A percentile compares a stretch with the other conserved stretches of the same genome.
Evolutionary conservation across 1,140 invertebrate species (phyloP).

Genomic region (Agrilus planipennis): DNA sequence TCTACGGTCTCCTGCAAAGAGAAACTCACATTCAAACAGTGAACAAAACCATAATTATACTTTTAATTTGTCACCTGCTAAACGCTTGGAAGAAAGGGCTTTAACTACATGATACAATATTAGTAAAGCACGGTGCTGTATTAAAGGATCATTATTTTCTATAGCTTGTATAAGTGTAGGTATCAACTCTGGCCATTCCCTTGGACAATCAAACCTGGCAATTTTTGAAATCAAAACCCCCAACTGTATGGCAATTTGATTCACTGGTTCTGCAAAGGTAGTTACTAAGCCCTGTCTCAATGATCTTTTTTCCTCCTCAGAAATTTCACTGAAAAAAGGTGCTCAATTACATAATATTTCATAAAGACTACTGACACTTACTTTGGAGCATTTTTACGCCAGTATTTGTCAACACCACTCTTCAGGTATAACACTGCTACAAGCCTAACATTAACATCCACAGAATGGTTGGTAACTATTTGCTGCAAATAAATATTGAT

Average conservation of each 20-base stretch:
- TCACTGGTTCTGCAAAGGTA: conserved; percentile 71
- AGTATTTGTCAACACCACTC: conserved; percentile 90
- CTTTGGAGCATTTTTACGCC: conserved; percentile 74
- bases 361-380: conserved; percentile 33
- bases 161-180: conserved; percentile 63
- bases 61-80: too few species aligned
- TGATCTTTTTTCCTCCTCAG: conserved; percentile 65
- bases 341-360: not conserved
- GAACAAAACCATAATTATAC: too few species aligned
- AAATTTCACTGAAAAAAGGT: conserved; percentile 45
- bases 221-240: conserved; percentile 80
- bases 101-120: conserved; percentile 85
- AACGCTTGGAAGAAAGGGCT: conserved; percentile 70
- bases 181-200: conserved; percentile 72
- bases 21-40: too few species aligned
- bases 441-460: conserved; percentile 80
- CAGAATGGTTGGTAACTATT: conserved; percentile 67
- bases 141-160: conserved; percentile 47
- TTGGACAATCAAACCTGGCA: conserved; percentile 74
- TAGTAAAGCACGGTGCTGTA: conserved; percentile 67
- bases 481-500: conserved; percentile 45
- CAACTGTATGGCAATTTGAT: conserved; percentile 77
- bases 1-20: conserved; percentile 25
- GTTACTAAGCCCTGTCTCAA: conserved; percentile 59
- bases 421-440: conserved; percentile 88